A percentile compares a stretch with the other conserved stretches of the same genome.
Conservation (phyloP, 2,888 invertebrate species). For the Liodrosophila aerea region DNA sequence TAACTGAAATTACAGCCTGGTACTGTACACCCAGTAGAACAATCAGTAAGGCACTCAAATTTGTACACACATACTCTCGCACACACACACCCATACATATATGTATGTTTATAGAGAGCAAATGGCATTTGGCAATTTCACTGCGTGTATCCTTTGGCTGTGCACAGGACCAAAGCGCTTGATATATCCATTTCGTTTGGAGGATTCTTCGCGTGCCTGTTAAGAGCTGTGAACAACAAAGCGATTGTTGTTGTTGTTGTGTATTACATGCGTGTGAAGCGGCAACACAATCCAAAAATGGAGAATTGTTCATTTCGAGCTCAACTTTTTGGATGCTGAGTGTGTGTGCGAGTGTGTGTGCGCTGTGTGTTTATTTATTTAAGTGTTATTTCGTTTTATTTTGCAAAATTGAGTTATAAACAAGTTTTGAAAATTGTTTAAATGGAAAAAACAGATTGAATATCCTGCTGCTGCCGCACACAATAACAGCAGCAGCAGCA, state of each 20-base stretch:
- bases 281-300: conserved; percentile 41
- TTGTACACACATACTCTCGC: conserved; percentile 15
- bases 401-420: conserved; percentile 73
- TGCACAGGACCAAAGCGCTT: conserved; percentile 45
- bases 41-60: conserved; percentile 1
- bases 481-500: conserved; percentile 9
- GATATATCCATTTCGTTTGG: conserved; percentile 71
- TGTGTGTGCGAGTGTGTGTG: no score
- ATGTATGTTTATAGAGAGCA: conserved; percentile 11
- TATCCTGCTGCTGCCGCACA: conserved; percentile 39
- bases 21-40: background rate
- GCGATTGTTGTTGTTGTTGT: conserved; percentile 48
- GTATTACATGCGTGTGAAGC: conserved; percentile 69
- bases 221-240: conserved; percentile 65
- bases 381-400: conserved; percentile 75
- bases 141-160: conserved; percentile 51
- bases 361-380: conserved; percentile 66
- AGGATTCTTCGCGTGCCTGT: conserved; percentile 74
- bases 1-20: conserved; percentile 41
- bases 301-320: conserved; percentile 62
- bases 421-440: conserved; percentile 71
- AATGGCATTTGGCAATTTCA: conserved; percentile 66
- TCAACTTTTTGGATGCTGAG: conserved; percentile 35
- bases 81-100: conserved; percentile 2
- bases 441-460: conserved; percentile 71